These are phyloP conservation scores for Cyanoderma ruficeps DNA, from an alignment of 2,113 vertebrate genomes.

Conservation along the genomic window DNA sequence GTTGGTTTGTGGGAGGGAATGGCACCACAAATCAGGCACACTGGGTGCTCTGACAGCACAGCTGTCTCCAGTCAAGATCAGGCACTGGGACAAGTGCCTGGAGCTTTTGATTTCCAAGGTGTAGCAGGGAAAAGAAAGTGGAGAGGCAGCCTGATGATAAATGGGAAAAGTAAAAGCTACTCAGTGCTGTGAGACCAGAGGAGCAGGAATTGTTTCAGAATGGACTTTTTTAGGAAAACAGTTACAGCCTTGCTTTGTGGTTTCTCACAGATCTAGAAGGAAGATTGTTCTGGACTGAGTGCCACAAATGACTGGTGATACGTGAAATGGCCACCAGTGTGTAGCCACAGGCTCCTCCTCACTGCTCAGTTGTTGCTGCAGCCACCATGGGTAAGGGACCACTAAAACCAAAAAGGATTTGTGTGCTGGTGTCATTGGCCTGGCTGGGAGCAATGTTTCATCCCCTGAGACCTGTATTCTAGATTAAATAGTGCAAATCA, in stretches of 20 bases:
- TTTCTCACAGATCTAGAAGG: background rate
- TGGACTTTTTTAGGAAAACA: background rate
- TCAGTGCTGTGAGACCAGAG: background rate
- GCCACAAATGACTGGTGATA: background rate
- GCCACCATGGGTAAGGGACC: background rate
- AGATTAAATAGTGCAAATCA: background rate
- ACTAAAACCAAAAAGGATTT: background rate
- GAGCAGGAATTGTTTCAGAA: background rate
- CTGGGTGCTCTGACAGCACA: background rate
- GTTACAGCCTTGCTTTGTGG: background rate
- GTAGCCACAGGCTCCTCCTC: background rate
- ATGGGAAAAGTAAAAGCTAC: background rate
- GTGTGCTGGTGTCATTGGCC: background rate
- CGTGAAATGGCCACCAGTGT: fast-evolving
- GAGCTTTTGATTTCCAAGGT: background rate
- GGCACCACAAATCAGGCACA: background rate
- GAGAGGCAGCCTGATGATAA: background rate
- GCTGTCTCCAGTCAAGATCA: background rate
- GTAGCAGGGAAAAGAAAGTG: background rate
- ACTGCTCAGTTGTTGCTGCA: background rate
- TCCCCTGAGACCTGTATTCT: background rate
- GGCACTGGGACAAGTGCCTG: background rate
- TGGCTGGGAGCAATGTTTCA: background rate
- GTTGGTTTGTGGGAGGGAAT: background rate
- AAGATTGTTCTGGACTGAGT: background rate